Percentiles rank a stretch among this genome's conserved stretches.
phyloP scores from a whole-genome alignment of 2,888 invertebrate genomes.

The Coenonympha arcania region DNA sequence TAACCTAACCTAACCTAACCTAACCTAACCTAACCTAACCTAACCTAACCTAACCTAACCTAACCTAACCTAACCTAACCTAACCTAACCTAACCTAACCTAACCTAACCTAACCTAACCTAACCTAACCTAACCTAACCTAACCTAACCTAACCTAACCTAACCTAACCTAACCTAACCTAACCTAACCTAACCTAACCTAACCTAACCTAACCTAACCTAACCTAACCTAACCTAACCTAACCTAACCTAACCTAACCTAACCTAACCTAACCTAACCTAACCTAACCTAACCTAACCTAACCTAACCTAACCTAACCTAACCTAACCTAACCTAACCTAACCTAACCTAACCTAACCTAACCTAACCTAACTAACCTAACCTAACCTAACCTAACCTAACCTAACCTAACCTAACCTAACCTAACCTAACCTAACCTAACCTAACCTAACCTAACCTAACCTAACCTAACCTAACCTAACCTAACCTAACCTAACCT shows the following conservation, averaged over 20 bases:
- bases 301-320: not conserved
- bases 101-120: slow-evolving; percentile 4
- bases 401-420: not conserved
- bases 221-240: not conserved
- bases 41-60: slow-evolving; percentile 15
- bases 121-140: slow-evolving; percentile 3
- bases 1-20: slow-evolving; percentile 17
- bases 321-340: not conserved
- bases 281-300: not conserved
- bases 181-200: slow-evolving; percentile 9
- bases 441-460: not conserved
- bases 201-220: slow-evolving; percentile 13
- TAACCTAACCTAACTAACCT: not conserved
- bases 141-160: slow-evolving; percentile 1
- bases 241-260: not conserved
- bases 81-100: not conserved
- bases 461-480: not conserved
- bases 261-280: not conserved
- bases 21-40: slow-evolving; percentile 17
- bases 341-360: not conserved
- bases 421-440: not conserved
- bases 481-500: not conserved
- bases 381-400: not conserved
- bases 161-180: not conserved
- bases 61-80: slow-evolving; percentile 15